Percentiles rank a stretch among this genome's conserved stretches.
These are phyloP conservation scores for Macrophya annulata DNA, from an alignment of 2,888 invertebrate genomes.

Conservation along the genomic window DNA sequence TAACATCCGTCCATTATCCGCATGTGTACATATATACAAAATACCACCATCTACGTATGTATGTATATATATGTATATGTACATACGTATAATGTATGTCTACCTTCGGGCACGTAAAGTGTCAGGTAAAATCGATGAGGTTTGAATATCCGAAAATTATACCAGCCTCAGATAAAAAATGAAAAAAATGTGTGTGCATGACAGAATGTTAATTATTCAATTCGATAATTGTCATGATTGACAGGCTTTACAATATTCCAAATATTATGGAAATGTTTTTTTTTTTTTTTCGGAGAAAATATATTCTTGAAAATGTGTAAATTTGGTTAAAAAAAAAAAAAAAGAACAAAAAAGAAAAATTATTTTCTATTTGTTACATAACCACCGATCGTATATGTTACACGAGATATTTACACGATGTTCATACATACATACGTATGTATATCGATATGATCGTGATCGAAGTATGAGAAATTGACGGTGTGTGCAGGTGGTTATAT, in stretches of 20 bases:
- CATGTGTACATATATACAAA: background rate
- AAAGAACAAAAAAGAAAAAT: background rate
- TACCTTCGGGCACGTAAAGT: too few species aligned
- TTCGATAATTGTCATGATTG: background rate
- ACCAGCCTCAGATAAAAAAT: background rate
- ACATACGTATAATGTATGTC: too few species aligned
- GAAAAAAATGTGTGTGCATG: background rate
- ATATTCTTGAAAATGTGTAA: background rate
- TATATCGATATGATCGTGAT: background rate
- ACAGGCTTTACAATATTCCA: background rate
- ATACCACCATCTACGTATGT: background rate
- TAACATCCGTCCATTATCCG: conserved; percentile 13
- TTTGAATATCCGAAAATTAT: background rate
- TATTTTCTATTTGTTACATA: background rate
- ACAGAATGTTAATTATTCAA: background rate
- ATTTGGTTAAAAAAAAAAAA: too few species aligned
- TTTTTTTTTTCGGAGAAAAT: too few species aligned
- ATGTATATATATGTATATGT: too few species aligned
- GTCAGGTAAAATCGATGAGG: background rate
- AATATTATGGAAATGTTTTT: background rate
- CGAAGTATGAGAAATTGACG: background rate
- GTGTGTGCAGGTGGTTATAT: conserved; percentile 45
- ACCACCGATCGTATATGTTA: background rate
- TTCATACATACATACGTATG: background rate
- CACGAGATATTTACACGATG: background rate